Base-by-base conservation (phyloP, 37 sponge, comb jelly and placozoan genomes). In the Geodia barretti region DNA sequence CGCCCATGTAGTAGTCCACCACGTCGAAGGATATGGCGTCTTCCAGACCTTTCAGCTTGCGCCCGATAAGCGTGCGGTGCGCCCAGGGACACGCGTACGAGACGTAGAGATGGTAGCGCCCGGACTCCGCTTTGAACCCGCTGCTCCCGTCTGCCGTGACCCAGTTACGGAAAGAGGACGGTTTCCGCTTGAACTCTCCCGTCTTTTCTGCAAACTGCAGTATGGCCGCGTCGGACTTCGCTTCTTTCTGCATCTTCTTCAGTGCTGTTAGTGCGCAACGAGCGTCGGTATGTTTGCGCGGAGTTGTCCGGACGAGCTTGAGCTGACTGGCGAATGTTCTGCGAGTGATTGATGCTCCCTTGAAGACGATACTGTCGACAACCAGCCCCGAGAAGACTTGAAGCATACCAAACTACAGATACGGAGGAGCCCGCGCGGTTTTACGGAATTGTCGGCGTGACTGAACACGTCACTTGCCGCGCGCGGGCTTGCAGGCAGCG, bases 71-170 rank as follows among this genome's bases (percentile, higher is more conserved):
- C 1, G 97, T 86, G 17, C 97, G 72, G 58, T 96, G 95, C 5
- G 97, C 97, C 87, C 87, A 97, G 24, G 97, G 97, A 77, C 97
- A 97, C 21, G 92, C 95, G 24, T 80, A 79, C 47, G 97, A 91
- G 1, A 97, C 90, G 72, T 94, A 97, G 37, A 97, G 79, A 54
- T 97, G 97, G 79, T 97, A 97, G 23, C 97, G 95, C 0, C 73
- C 82, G 25, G 25, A 58, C 72, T 94, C 95, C 28, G 97, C 85
- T 26, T 82, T 85, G 64, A 89, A 95, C 3, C 74, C 82, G 60
- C 66, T 75, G 66, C 75, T 72, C 0, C 85, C 84, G 42, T 89
- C 93, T 31, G 54, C 60, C 33, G 77, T 80, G 23, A 97, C 62
- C 70, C 73, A 81, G 32, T 89, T 83, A 20, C 92, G 75, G 74